Evolutionary conservation across 2,888 invertebrate species (phyloP), one percentile per base, ranked within the genome.

Genomic region (Stratiomys singularior): DNA sequence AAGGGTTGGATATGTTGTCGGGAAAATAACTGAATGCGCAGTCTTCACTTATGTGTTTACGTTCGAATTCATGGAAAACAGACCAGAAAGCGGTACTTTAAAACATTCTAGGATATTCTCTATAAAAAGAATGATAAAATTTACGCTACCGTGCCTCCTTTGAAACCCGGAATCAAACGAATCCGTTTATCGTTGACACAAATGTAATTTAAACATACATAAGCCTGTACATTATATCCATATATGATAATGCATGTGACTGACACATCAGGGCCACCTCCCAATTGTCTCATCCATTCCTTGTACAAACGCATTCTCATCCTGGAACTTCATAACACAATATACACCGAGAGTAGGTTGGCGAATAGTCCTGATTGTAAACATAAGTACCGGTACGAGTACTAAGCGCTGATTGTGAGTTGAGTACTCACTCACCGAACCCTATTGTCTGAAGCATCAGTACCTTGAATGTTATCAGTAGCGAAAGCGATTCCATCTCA

Each of bases 371-470:
- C 46, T 46, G 69, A 69, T 69, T 69, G 69, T 69, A 23, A 47
- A 44, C 69, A 69, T 69, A 69, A 69, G 69, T 69, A 69, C 69
- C 69, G 69, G 69, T 69, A 69, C 69, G 69, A 69, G 69, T 69
- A 69, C 69, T 3, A 47, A 46, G 69, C 69, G 21, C 21, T 25
- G 69, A 69, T 69, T 74, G 60, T 74, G 74, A 74, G 58, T 58
- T 44, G 58, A 58, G 74, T 74, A 74, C 74, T 74, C 74, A 74
- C 80, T 81, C 77, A 79, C 80, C 80, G 79, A 80, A 79, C 76
- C 77, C 81, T 80, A 81, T 81, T 81, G 81, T 81, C 79, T 80
- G 80, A 80, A 80, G 79, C 81, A 78, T 80, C 79, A 80, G 80
- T 80, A 76, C 64, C 76, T 63, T 79, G 58, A 79, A 79, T 79